Evolutionary conservation across 2,113 vertebrate species (phyloP).

Genomic region (Psephotus haematonotus): DNA sequence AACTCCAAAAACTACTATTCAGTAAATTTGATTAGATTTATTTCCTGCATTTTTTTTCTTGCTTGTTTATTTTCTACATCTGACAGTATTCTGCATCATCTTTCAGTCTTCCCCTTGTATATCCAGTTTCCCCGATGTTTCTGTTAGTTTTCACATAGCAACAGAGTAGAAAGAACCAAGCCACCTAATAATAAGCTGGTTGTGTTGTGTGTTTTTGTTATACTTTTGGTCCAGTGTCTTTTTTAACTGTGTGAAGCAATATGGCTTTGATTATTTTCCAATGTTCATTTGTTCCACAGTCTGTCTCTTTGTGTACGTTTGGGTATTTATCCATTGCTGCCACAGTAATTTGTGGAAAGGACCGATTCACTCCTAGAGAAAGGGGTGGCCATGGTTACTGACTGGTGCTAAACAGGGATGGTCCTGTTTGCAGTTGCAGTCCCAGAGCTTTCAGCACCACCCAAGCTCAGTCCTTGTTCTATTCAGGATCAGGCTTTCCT

Average conservation of each 20-base stretch:
- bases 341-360: background rate
- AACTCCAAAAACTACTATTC: background rate
- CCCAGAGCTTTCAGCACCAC: conserved; percentile 17
- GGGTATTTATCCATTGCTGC: conserved; percentile 14
- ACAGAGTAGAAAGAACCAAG: background rate
- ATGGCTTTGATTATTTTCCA: conserved; percentile 27
- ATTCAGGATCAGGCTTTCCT: background rate
- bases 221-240: background rate
- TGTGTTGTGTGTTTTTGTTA: background rate
- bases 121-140: background rate
- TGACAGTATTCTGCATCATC: background rate
- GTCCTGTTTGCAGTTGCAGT: background rate
- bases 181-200: background rate
- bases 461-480: background rate
- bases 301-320: background rate
- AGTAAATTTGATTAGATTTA: background rate
- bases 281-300: conserved; percentile 25
- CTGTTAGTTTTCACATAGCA: background rate
- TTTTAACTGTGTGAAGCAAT: conserved; percentile 40
- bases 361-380: background rate
- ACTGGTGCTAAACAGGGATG: background rate
- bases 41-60: background rate
- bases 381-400: conserved; percentile 5
- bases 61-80: background rate
- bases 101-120: background rate